Evolutionary conservation across 1,140 invertebrate species (phyloP).

Genomic region (Riptortus pedestris): DNA sequence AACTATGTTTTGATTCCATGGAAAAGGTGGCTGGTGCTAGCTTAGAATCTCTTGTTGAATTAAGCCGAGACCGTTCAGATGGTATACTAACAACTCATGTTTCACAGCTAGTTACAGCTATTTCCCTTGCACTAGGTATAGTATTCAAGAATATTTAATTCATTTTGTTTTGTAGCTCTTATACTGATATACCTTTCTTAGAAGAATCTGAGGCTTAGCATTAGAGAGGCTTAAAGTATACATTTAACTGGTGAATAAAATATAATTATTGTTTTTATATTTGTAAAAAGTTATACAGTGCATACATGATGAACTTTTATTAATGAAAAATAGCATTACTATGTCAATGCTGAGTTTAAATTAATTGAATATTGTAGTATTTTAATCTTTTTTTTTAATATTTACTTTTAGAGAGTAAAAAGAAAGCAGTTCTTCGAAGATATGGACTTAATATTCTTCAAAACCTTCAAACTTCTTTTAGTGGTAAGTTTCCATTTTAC

Average conservation of each 20-base stretch:
- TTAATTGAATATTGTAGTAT: too few relatives aligned
- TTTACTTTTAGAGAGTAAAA: not conserved
- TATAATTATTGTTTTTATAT: too few relatives aligned
- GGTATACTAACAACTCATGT: not conserved
- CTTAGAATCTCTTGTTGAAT: not conserved
- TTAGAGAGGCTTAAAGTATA: too few relatives aligned
- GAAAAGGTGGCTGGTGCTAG: not conserved
- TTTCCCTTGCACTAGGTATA: not conserved
- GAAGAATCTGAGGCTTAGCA: too few relatives aligned
- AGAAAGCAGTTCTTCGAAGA: not conserved
- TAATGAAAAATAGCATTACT: too few relatives aligned
- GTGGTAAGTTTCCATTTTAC: conserved; percentile 6
- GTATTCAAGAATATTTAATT: not conserved
- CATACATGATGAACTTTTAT: too few relatives aligned
- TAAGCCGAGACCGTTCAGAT: not conserved
- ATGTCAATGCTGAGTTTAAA: too few relatives aligned
- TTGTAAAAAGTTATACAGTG: too few relatives aligned
- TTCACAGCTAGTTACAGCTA: not conserved
- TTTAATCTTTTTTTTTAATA: not conserved
- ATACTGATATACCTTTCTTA: not conserved
- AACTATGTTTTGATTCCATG: not conserved
- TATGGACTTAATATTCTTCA: not conserved
- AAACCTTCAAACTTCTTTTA: conserved; percentile 1
- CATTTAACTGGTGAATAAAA: too few relatives aligned
- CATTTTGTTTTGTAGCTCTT: not conserved